These are phyloP conservation scores for Clarias batrachus DNA, from an alignment of 2,113 vertebrate species.

Conservation along the genomic window DNA sequence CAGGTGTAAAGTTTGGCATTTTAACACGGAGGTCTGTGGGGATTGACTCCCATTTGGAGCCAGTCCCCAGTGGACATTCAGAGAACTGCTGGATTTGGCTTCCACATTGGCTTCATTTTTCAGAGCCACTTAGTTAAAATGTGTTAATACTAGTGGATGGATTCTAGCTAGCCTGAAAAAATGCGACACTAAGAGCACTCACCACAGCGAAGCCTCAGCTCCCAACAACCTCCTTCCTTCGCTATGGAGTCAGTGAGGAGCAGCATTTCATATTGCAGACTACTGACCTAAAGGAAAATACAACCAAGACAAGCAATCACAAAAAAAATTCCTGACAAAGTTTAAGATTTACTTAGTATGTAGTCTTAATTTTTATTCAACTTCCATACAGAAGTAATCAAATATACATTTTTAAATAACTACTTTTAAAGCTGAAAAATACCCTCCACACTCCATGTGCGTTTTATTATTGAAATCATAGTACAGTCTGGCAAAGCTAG, in stretches of 20 bases:
- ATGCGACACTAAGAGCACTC: slow-evolving; percentile 53
- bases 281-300: slow-evolving; percentile 83
- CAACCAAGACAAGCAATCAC: slow-evolving; percentile 4
- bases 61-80: too few relatives aligned
- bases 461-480: not conserved
- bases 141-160: not conserved
- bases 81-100: too few relatives aligned
- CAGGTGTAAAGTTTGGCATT: too few relatives aligned
- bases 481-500: not conserved
- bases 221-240: slow-evolving; percentile 97
- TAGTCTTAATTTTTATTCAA: not conserved
- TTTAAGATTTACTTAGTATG: not conserved
- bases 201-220: slow-evolving; percentile 94
- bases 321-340: not conserved
- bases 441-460: not conserved
- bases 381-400: not conserved
- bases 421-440: not conserved
- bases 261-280: slow-evolving; percentile 97
- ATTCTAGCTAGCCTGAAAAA: not conserved
- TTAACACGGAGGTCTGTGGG: too few relatives aligned
- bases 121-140: not conserved
- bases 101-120: too few relatives aligned
- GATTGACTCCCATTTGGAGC: too few relatives aligned
- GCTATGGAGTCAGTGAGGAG: slow-evolving; percentile 96
- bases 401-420: not conserved